Evolutionary conservation across 2,888 invertebrate species (phyloP).

Genomic region (Caenorhabditis sulstoni): DNA sequence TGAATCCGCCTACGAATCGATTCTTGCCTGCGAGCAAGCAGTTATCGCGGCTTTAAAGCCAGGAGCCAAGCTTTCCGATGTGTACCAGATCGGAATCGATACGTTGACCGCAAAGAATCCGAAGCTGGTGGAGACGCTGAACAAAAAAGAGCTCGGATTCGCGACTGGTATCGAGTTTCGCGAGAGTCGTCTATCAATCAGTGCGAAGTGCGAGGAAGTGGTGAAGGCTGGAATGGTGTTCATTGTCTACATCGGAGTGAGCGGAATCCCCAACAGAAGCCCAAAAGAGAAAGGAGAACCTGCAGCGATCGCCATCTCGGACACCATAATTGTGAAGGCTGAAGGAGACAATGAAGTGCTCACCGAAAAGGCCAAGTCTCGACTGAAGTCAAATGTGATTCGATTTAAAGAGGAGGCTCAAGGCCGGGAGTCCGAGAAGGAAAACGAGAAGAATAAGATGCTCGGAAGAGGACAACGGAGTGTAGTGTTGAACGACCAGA

Average conservation of each 20-base stretch:
- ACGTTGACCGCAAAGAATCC: conserved; percentile 92
- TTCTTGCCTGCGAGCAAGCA: conserved; percentile 92
- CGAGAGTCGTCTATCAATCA: conserved; percentile 93
- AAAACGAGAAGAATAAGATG: conserved; percentile 85
- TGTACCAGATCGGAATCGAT: conserved; percentile 89
- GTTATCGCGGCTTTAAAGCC: conserved; percentile 89
- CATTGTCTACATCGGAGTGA: conserved; percentile 93
- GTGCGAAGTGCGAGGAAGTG: conserved; percentile 89
- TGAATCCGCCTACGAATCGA: conserved; percentile 89
- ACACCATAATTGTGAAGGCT: conserved; percentile 85
- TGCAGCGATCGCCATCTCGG: conserved; percentile 95
- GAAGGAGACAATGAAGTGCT: conserved; percentile 82
- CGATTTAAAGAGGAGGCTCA: conserved; percentile 66
- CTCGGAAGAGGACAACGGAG: conserved; percentile 78
- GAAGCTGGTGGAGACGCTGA: conserved; percentile 89
- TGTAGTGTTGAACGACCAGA: conserved; percentile 78
- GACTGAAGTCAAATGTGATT: conserved; percentile 71
- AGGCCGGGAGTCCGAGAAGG: conserved; percentile 82
- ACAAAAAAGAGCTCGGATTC: conserved; percentile 88
- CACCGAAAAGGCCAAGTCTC: conserved; percentile 87
- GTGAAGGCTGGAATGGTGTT: conserved; percentile 89
- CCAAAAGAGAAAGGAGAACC: conserved; percentile 89
- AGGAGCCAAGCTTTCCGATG: conserved; percentile 87
- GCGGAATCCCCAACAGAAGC: conserved; percentile 88
- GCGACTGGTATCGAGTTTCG: conserved; percentile 98